Base-by-base conservation (phyloP, 2,797 vertebrate genomes). In the Cirrhinus mrigala region DNA sequence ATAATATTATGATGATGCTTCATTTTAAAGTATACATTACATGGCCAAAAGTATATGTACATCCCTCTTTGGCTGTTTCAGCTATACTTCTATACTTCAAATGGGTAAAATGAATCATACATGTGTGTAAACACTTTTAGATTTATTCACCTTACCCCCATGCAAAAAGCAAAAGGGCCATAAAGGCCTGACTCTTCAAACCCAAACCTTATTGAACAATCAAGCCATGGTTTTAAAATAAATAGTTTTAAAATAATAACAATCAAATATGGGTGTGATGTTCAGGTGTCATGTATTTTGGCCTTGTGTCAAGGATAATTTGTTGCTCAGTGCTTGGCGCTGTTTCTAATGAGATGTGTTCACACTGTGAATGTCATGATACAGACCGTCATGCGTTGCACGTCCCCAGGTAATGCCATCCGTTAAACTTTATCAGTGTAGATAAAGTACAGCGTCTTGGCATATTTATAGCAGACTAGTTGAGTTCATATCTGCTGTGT, bases 371-470 rank as follows among this genome's bases (percentile, higher is more conserved):
- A 46, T 60, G n/a, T n/a, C 11, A 8, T 50, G 44, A 50, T 0
- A 40, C 50, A n/a, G 46, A 54, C 10, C 0, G 16, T 10, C n/a
- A 84, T n/a, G 37, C 56, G 9, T 24, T 77, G 73, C 82, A 77
- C 48, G 62, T 77, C 16, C 62, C 8, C 64, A 58, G 24, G 12
- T 56, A 54, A 76, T 3, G n/a, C 1, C 14, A 11, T 5, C 20
- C 27, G 50, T 69, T 52, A 33, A 54, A 52, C 27, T 54, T 56
- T 54, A 69, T 84, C 74, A n/a, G 5, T 56, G 10, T n/a, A 12
- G 82, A 69, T 69, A 77, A 84, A 77, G 62, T 58, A 9, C 64
- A 46, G 20, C 50, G 2, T 8, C 52, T 9, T 78, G n/a, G 12
- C 20, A 46, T 27, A 69, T 77, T 69, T 69, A 68, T 64, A 16